Percentiles rank a stretch among this genome's conserved stretches.
phyloP scores from a whole-genome alignment of 2,113 vertebrate species.

The Microtus richardsoni region DNA sequence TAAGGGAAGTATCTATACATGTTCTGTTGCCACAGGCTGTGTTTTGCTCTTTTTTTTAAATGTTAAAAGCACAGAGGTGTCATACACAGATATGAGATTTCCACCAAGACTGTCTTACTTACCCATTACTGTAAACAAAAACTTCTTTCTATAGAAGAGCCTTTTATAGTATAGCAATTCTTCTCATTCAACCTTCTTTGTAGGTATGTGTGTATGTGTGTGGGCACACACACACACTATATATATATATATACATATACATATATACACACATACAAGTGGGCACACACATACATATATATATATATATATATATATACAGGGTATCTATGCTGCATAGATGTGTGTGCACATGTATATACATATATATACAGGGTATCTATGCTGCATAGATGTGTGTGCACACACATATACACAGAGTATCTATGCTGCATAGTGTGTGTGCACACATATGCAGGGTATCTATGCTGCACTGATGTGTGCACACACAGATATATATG shows the following conservation, averaged over 20 bases:
- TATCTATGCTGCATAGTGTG: too few species aligned
- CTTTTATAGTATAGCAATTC: slow-evolving; percentile 39
- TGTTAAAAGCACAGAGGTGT: slow-evolving; percentile 51
- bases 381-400: too few species aligned
- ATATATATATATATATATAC: too few species aligned
- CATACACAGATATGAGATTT: neutral
- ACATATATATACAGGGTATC: too few species aligned
- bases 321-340: too few species aligned
- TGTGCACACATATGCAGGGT: too few species aligned
- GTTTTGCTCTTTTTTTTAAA: neutral
- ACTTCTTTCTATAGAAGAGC: neutral
- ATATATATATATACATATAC: accelerated
- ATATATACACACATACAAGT: too few species aligned
- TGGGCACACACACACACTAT: neutral
- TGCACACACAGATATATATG: too few species aligned
- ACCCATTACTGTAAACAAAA: neutral
- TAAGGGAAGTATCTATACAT: neutral
- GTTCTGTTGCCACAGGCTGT: neutral
- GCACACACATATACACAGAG: too few species aligned
- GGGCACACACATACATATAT: too few species aligned
- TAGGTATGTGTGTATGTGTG: neutral
- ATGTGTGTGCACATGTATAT: too few species aligned
- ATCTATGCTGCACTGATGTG: too few species aligned
- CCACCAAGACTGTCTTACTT: neutral
- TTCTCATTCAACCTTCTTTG: neutral